Evolutionary conservation across 1,140 invertebrate genomes (phyloP).

Genomic region (Dreissena polymorpha): DNA sequence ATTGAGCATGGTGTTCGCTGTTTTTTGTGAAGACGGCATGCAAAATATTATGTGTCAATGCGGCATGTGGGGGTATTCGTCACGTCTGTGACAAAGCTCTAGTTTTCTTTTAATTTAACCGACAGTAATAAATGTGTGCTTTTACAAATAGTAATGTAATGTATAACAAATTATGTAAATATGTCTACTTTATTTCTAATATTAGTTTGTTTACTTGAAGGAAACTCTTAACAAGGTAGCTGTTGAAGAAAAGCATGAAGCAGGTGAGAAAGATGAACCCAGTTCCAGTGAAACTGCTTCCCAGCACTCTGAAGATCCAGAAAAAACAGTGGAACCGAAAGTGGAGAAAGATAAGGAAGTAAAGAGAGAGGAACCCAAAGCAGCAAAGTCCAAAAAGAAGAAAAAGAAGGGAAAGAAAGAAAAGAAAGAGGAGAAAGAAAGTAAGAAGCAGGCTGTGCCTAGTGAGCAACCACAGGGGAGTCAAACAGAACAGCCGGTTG

Average conservation of each 20-base stretch:
- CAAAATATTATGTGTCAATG: too few relatives aligned
- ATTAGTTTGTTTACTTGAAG: neutral
- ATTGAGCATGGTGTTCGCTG: too few relatives aligned
- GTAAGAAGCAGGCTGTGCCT: slow-evolving; percentile 23
- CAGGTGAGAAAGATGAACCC: slow-evolving; percentile 51
- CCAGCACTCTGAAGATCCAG: slow-evolving; percentile 3
- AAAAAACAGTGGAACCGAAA: slow-evolving; percentile 54
- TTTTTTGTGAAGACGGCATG: too few relatives aligned
- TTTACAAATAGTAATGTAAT: neutral
- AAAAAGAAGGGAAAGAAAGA: slow-evolving; percentile 79
- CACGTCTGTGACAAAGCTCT: too few relatives aligned
- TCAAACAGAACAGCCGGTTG: slow-evolving; percentile 23
- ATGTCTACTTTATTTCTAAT: neutral
- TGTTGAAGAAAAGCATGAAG: slow-evolving; percentile 43
- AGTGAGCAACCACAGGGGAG: neutral
- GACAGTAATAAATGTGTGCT: neutral
- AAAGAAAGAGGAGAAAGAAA: slow-evolving; percentile 82
- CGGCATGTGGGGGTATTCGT: too few relatives aligned
- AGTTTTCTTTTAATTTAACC: neutral
- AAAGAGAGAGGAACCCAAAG: slow-evolving; percentile 47
- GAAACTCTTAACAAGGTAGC: slow-evolving; percentile 31
- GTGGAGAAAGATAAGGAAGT: slow-evolving; percentile 45
- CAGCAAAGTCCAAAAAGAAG: slow-evolving; percentile 64
- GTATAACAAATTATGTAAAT: neutral
- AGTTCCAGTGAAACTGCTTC: slow-evolving; percentile 10